phyloP scores from a whole-genome alignment of 2,888 invertebrate species.

The Loripinus fragilis region DNA sequence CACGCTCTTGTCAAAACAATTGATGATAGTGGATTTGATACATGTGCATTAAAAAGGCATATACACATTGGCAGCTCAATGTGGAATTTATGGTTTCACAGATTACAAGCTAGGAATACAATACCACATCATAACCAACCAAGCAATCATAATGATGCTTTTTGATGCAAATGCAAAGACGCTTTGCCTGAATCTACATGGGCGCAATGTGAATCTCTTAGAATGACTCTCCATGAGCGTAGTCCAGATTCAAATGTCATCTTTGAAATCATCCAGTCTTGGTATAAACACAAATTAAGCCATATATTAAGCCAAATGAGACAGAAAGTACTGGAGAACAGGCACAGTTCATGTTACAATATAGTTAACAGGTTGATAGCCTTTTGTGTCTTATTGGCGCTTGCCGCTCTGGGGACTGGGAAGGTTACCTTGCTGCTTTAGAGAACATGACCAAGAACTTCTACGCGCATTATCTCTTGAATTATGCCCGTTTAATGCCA shows the following conservation, averaged over 20 bases:
- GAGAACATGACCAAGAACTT: background rate
- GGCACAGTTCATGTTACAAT: background rate
- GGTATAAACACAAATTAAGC: background rate
- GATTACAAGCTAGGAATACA: conserved; percentile 46
- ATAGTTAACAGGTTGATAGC: background rate
- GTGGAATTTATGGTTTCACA: conserved; percentile 27
- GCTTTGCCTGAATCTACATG: too few relatives aligned
- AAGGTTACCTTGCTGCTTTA: background rate
- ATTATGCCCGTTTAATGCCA: background rate
- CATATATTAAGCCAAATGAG: background rate
- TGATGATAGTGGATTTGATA: too few relatives aligned
- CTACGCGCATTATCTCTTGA: background rate
- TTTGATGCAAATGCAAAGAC: background rate
- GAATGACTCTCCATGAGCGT: background rate
- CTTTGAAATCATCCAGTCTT: background rate
- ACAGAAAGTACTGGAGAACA: background rate
- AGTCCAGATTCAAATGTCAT: background rate
- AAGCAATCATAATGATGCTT: background rate
- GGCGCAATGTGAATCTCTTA: background rate
- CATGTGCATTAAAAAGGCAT: conserved; percentile 37
- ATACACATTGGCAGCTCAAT: conserved; percentile 41
- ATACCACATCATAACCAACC: conserved; percentile 11
- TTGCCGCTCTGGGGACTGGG: background rate
- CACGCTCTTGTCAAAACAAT: conserved; percentile 47
- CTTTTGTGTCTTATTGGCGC: background rate